Evolutionary conservation across 2,888 invertebrate species (phyloP), one percentile per base, ranked within the genome.

Genomic region (Caenorhabditis drosophilae): DNA sequence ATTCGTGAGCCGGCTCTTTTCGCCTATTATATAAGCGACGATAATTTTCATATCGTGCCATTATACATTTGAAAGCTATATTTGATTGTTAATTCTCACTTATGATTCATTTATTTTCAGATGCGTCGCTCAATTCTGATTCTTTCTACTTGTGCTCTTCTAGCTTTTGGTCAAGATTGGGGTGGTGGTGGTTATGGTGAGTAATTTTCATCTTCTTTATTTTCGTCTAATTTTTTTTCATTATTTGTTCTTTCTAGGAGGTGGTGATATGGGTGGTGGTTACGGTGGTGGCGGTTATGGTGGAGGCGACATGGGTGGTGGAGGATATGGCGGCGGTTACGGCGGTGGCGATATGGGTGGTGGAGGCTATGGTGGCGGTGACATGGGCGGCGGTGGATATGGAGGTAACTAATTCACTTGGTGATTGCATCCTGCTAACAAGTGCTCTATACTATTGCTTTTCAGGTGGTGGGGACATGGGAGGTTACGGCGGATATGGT

Each of bases 121-220:
- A 64, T 64, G 64, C 64, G 64, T 58, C 55, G 58, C 34, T 64
- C 64, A 11, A 49, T 72, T 20, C 44, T 72, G 12, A 49, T 72
- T 25, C 51, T 75, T 20, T 67, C 72, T n/a, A 55, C 68, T 22
- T 59, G 57, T 49, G 68, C 70, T 50, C 63, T 69, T 12, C 31
- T 76, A 7, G 75, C 69, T 41, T 49, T 60, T 35, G 70, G 67
- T 40, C 78, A 78, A 62, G 75, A 76, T 35, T 76, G 78, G 76
- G 77, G 77, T 53, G 77, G 67, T 35, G 67, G 56, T 45, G 64
- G 64, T 41, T 47, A 73, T 57, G 73, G 70, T 53, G 49, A 70
- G 46, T 31, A 25, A 26, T 26, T 50, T n/a, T n/a, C n/a, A n/a
- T n/a, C n/a, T n/a, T n/a, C n/a, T n/a, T n/a, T n/a, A n/a, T n/a